Base-by-base conservation (phyloP, 2,113 vertebrate genomes). In the Rhagologus leucostigma region DNA sequence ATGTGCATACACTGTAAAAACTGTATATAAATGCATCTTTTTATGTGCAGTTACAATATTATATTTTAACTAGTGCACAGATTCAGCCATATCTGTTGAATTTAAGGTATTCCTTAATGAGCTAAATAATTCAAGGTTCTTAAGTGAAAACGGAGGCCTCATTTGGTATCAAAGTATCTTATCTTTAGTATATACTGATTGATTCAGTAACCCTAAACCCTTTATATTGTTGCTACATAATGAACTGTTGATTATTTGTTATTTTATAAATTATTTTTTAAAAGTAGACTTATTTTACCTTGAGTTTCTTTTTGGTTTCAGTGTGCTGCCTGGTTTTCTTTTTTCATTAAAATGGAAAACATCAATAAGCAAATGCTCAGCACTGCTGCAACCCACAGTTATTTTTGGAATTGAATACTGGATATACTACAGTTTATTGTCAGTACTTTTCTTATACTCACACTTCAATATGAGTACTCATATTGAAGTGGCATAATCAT, bases 31-130 rank as follows among this genome's bases (percentile, higher is more conserved):
- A 93, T 93, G 95, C 94, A 95, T 96, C 93, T 97, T 97, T 98
- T 96, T 96, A 97, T 91, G 92, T 92, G 96, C 98, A 95, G 93
- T 95, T 98, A 94, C 84, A 94, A 95, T 95, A 96, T 86, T 97
- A 77, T 98, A 96, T 98, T 98, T 98, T 96, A 98, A 96, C 90
- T 96, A 97, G 97, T 96, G 91, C 82, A 97, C 97, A 98, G 70
- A 95, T 94, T 98, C 94, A 91, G 96, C 96, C 94, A 97, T 98
- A 97, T 95, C 97, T 97, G 96, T 97, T 97, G 93, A 97, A 94
- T 97, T 98, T 96, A 96, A 96, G 89, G 77, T 97, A 87, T 97
- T 96, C 93, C 97, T 97, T 97, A 90, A 91, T 94, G 89, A 97
- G 79, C 89, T 98, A 95, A 92, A 90, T 95, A 87, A 96, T 96